Evolutionary conservation across 1,140 invertebrate species (phyloP).

Genomic region (Halictus rubicundus): DNA sequence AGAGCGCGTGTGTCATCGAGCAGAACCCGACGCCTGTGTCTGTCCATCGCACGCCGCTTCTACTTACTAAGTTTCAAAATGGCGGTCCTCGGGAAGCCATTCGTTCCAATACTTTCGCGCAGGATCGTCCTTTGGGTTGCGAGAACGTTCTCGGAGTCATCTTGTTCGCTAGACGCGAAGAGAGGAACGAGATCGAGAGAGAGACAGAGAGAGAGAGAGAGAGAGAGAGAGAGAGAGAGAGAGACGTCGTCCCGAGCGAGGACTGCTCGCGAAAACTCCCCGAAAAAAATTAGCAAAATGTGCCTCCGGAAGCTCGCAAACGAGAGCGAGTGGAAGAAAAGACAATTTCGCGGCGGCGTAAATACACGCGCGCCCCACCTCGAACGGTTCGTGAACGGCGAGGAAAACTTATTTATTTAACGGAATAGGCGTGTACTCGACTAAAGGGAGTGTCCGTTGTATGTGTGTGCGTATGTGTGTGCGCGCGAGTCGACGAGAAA

Average conservation of each 20-base stretch:
- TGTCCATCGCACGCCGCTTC: too few relatives aligned
- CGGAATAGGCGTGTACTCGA: background rate
- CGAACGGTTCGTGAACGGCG: constrained; percentile 5
- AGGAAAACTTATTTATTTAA: constrained; percentile 7
- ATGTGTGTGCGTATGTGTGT: too few relatives aligned
- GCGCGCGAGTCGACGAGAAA: too few relatives aligned
- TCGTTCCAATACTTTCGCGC: too few relatives aligned
- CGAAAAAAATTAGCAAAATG: constrained; percentile 36
- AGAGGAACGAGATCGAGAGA: background rate
- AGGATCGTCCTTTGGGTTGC: too few relatives aligned
- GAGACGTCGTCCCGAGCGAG: background rate
- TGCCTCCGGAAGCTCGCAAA: constrained; percentile 24
- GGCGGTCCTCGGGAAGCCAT: too few relatives aligned
- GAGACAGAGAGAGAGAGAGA: background rate
- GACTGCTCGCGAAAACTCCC: background rate
- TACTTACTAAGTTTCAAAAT: too few relatives aligned
- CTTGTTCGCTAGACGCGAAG: too few relatives aligned
- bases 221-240: background rate
- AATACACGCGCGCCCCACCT: constrained; percentile 4
- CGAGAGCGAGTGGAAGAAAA: constrained; percentile 20
- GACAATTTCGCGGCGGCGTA: constrained; percentile 26
- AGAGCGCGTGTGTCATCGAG: too few relatives aligned
- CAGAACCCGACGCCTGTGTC: too few relatives aligned
- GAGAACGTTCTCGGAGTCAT: too few relatives aligned
- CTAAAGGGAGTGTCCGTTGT: too few relatives aligned